Evolutionary conservation across 2,797 vertebrate species (phyloP), one percentile per base, ranked within the genome.

Genomic region (Thripadectes ignobilis): DNA sequence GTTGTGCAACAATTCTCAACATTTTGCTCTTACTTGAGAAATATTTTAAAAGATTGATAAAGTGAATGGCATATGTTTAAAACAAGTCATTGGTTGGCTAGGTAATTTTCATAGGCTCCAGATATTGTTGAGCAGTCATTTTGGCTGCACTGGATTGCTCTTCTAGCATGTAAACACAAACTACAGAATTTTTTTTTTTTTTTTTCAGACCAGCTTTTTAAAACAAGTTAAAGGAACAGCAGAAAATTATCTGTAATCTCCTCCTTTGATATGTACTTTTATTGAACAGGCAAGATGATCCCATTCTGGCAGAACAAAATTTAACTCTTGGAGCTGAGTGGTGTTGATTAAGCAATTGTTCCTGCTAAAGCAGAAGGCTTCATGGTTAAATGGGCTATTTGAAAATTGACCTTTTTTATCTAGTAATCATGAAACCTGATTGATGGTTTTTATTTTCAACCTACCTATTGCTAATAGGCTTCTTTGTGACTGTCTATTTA

Each of bases 401-500:
- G 34, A 89, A 95, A 81, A 67, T 14, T 79, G 77, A 89, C 38
- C 36, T 45, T 75, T 58, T 88, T 62, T 89, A 66, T 76, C 67
- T 58, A 43, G 66, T 79, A 82, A 36, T 89, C 78, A 52, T 91
- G 30, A 91, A 12, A 59, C 32, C 36, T 88, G 48, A 83, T 74
- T 88, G 68, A 87, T 68, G 54, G 38, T 12, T 69, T 78, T 36
- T 32, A 95, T 90, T 94, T 87, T 85, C 88, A 73, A 89, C 14
- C 34, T 61, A 15, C 30, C 80, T 85, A 45, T 51, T 92, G 43
- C n/a, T 97, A 94, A 95, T 92, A 92, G 91, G 22, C 27, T 82
- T 79, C 57, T 90, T 96, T 96, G 58, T 88, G 87, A 83, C 67
- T 81, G 34, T 73, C 39, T 92, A 14, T 88, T 95, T 92, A 61